Percentiles rank a stretch among this genome's conserved stretches.
Evolutionary conservation across 1,140 invertebrate species (phyloP).

Genomic region (Apis cerana): DNA sequence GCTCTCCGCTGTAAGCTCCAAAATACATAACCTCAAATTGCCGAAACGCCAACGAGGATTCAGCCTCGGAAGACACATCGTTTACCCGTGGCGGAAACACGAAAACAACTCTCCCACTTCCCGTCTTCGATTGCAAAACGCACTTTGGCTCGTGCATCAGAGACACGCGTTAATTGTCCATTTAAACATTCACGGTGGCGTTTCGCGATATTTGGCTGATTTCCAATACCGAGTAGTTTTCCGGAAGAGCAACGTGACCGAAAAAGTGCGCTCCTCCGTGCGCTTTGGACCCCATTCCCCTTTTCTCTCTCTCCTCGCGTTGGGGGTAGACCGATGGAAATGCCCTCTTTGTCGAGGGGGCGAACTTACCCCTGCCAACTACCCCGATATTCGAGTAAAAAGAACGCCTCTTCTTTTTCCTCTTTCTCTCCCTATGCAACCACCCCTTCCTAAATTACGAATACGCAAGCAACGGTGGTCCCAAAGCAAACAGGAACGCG

Average conservation of each 20-base stretch:
- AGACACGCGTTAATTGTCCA: conserved; percentile 25
- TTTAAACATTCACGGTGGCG: not conserved
- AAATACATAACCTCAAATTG: not conserved
- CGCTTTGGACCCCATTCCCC: not conserved
- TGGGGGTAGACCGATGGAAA: conserved; percentile 39
- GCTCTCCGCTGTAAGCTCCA: not conserved
- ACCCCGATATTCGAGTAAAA: conserved; percentile 43
- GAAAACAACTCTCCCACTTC: not conserved
- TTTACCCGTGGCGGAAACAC: not conserved
- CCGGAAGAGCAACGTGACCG: conserved; percentile 24
- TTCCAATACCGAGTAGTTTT: conserved; percentile 43
- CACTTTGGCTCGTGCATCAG: not conserved
- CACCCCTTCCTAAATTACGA: conserved; percentile 14
- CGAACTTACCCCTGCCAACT: conserved; percentile 39
- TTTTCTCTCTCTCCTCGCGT: not conserved
- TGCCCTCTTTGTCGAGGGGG: conserved; percentile 54
- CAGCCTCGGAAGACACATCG: not conserved
- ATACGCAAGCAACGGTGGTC: conserved; percentile 13
- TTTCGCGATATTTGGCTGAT: conserved; percentile 44
- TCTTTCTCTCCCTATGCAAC: not conserved
- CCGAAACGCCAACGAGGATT: not conserved
- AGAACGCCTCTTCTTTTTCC: conserved; percentile 8
- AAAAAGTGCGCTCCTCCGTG: conserved; percentile 11
- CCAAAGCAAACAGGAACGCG: conserved; percentile 17
- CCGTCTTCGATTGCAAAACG: not conserved